Conservation (phyloP, 2,888 invertebrate species). For the Epistrophella euchroma region DNA sequence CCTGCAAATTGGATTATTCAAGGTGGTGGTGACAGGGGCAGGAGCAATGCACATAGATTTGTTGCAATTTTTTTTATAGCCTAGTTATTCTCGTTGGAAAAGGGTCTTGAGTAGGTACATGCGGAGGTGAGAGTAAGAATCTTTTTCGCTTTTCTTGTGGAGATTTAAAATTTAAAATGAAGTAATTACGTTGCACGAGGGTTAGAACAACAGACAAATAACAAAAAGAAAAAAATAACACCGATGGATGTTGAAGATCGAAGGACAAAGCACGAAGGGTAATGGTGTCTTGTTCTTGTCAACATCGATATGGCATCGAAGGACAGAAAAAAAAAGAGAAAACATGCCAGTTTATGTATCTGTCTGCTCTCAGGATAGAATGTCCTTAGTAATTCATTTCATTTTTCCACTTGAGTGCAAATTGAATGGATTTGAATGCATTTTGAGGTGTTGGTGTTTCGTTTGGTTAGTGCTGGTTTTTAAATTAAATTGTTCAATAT, state of each 20-base stretch:
- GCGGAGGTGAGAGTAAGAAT: conserved; percentile 20
- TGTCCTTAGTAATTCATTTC: conserved; percentile 63
- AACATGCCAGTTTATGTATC: neutral
- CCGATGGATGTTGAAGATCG: neutral
- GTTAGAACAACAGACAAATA: neutral
- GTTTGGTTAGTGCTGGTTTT: neutral
- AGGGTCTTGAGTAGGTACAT: conserved; percentile 7
- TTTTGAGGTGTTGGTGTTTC: conserved; percentile 20
- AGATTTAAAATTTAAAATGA: conserved; percentile 69
- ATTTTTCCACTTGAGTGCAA: conserved; percentile 56
- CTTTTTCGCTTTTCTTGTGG: conserved; percentile 44
- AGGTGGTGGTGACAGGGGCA: conserved; percentile 30
- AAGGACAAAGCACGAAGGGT: neutral
- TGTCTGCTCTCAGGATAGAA: conserved; percentile 15
- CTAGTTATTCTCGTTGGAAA: conserved; percentile 19
- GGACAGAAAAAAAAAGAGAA: neutral
- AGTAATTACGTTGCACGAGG: conserved; percentile 53
- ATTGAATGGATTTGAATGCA: conserved; percentile 53
- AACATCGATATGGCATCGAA: neutral
- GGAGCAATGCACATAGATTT: conserved; percentile 37
- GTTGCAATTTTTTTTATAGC: conserved; percentile 42
- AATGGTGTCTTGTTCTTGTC: neutral
- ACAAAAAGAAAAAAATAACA: neutral
- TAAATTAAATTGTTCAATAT: neutral
- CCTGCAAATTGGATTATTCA: conserved; percentile 74